These are phyloP conservation scores for Myodes glareolus DNA, from an alignment of 2,113 vertebrate genomes.

Conservation along the genomic window DNA sequence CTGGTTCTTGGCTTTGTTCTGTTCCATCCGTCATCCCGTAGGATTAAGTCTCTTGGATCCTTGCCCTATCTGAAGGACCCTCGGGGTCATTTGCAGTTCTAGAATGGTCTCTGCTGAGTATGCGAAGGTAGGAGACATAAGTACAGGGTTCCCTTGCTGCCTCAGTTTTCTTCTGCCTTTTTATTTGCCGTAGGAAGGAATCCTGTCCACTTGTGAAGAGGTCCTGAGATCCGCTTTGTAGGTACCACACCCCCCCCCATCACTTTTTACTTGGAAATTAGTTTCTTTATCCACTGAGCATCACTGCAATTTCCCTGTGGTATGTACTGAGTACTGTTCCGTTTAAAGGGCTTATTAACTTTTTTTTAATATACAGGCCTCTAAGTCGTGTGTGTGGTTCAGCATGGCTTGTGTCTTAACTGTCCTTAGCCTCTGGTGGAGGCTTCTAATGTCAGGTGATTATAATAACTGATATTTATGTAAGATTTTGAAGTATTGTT, in stretches of 20 bases:
- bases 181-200: not conserved
- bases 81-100: not conserved
- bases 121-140: not conserved
- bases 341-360: not conserved
- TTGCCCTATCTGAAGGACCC: not conserved
- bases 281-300: not conserved
- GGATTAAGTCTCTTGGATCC: not conserved
- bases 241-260: not conserved
- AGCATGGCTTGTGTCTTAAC: not conserved
- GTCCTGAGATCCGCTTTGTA: not conserved
- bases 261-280: not conserved
- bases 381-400: not conserved
- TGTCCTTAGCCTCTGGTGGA: not conserved
- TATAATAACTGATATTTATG: not conserved
- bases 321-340: not conserved
- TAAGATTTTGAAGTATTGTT: not conserved
- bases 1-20: not conserved
- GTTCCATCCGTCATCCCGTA: not conserved
- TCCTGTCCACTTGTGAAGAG: not conserved
- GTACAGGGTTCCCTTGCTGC: not conserved
- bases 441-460: not conserved
- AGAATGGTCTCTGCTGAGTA: conserved; percentile 36
- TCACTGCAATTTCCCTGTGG: not conserved
- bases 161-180: conserved; percentile 18
- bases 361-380: not conserved